Evolutionary conservation across 2,113 vertebrate genomes (phyloP).

Genomic region (Calidris pygmaea): DNA sequence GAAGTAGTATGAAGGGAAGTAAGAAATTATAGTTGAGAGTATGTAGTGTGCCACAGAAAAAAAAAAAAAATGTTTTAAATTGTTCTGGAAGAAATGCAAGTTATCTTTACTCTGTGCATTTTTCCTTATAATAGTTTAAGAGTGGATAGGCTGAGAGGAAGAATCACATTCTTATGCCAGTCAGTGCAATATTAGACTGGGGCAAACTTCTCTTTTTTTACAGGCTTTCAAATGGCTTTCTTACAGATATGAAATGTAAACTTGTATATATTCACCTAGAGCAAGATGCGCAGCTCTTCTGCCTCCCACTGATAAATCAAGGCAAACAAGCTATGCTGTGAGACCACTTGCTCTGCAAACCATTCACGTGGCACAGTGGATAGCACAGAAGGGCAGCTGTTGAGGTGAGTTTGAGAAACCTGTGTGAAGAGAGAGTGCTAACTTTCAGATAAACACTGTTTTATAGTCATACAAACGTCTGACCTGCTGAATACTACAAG

Average conservation of each 20-base stretch:
- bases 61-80: accelerated
- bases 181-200: background rate
- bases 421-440: background rate
- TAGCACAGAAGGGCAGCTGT: accelerated
- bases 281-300: background rate
- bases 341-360: background rate
- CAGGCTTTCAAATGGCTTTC: background rate
- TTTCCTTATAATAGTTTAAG: background rate
- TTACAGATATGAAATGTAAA: background rate
- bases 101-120: background rate
- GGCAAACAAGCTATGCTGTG: background rate
- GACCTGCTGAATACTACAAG: background rate
- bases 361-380: background rate
- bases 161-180: background rate
- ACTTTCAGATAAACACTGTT: background rate
- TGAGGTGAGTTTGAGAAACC: background rate
- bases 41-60: background rate
- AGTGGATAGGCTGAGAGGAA: background rate
- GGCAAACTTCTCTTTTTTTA: background rate
- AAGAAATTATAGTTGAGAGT: background rate
- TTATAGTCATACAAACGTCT: background rate
- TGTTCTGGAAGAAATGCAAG: background rate
- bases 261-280: background rate
- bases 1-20: background rate
- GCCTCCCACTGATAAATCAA: background rate